Evolutionary conservation across 2,888 invertebrate species (phyloP).

Genomic region (Trileptium ribeirensis): DNA sequence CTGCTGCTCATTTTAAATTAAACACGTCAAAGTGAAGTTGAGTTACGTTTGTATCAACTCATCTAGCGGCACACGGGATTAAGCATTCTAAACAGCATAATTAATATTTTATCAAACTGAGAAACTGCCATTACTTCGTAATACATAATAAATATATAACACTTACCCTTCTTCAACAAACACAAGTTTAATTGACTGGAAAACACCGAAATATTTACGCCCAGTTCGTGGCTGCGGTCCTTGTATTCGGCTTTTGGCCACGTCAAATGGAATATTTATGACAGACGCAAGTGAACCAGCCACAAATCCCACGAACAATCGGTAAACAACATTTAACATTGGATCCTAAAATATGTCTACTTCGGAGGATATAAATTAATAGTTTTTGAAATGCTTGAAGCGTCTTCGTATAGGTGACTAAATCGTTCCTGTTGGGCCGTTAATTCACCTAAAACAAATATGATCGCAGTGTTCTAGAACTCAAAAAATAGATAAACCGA

Average conservation of each 20-base stretch:
- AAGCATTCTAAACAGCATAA: too few species aligned
- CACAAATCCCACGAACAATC: constrained; percentile 69
- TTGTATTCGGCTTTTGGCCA: constrained; percentile 88
- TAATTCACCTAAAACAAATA: too few species aligned
- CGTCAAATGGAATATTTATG: constrained; percentile 88
- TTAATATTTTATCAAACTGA: constrained; percentile 23
- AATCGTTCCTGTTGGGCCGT: too few species aligned
- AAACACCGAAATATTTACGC: constrained; percentile 71
- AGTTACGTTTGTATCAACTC: too few species aligned
- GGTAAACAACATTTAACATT: constrained; percentile 46
- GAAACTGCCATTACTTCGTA: constrained; percentile 23
- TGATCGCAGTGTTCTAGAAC: too few species aligned
- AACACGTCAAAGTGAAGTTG: too few species aligned
- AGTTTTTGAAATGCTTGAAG: too few species aligned
- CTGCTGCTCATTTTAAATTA: too few species aligned
- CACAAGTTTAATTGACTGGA: constrained; percentile 66
- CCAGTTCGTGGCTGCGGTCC: constrained; percentile 73
- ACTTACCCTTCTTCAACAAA: constrained; percentile 79
- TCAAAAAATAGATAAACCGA: too few species aligned
- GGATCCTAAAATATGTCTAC: constrained; percentile 50
- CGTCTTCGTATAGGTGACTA: too few species aligned
- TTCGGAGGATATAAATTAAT: too few species aligned
- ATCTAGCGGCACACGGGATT: too few species aligned
- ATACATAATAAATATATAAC: constrained; percentile 27
- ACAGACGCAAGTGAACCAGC: constrained; percentile 79